phyloP scores from a whole-genome alignment of 2,888 invertebrate genomes.

The Agriopis aurantiaria region DNA sequence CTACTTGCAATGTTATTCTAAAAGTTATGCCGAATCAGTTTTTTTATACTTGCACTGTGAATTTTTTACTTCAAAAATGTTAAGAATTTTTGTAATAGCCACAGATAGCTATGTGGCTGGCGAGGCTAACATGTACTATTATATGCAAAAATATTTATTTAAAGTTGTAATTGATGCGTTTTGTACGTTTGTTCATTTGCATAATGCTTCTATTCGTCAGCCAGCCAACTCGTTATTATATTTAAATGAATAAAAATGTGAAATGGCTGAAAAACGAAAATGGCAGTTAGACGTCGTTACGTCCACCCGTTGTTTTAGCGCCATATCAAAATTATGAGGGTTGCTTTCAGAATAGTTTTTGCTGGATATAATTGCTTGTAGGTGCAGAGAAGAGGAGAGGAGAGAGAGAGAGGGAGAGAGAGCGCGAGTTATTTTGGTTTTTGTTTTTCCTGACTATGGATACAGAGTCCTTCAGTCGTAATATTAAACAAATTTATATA shows the following conservation, averaged over 20 bases:
- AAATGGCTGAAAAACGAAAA: neutral
- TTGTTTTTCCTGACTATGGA: too few relatives aligned
- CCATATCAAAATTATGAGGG: neutral
- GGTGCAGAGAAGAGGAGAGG: neutral
- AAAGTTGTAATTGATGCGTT: neutral
- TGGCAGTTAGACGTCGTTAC: neutral
- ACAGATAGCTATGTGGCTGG: too few relatives aligned
- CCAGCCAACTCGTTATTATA: neutral
- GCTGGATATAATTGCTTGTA: neutral
- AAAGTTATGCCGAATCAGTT: too few relatives aligned
- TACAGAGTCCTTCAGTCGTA: too few relatives aligned
- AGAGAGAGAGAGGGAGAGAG: neutral
- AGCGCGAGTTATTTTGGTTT: neutral
- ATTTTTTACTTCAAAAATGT: too few relatives aligned
- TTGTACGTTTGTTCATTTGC: neutral
- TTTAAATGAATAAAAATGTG: neutral
- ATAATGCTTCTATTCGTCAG: neutral
- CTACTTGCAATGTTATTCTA: too few relatives aligned
- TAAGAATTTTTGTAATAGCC: too few relatives aligned
- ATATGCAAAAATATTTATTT: too few relatives aligned
- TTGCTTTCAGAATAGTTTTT: neutral
- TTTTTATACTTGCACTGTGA: too few relatives aligned
- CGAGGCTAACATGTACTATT: too few relatives aligned
- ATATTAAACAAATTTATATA: too few relatives aligned
- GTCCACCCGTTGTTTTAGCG: neutral